These are phyloP conservation scores for Motacilla alba DNA, from an alignment of 2,113 vertebrate species.

Conservation along the genomic window DNA sequence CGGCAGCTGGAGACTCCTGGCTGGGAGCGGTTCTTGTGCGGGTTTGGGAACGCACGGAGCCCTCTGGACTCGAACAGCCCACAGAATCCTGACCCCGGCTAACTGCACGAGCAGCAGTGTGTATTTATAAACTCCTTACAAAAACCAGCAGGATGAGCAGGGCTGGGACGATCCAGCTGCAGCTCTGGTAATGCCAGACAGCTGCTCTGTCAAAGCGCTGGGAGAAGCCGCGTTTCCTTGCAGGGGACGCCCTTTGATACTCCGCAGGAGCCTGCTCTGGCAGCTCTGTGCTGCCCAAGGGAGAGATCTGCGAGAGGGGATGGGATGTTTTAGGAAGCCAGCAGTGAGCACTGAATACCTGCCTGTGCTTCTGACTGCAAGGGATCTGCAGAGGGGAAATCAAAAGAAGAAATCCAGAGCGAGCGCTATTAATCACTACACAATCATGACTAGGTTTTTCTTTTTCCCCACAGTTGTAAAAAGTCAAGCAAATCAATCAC, in stretches of 20 bases:
- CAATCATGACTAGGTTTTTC: not conserved
- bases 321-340: not conserved
- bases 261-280: not conserved
- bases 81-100: not conserved
- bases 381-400: not conserved
- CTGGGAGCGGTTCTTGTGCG: not conserved
- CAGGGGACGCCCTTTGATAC: slow-evolving; percentile 36
- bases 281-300: not conserved
- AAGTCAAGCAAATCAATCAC: not conserved
- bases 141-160: not conserved
- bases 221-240: not conserved
- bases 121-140: not conserved
- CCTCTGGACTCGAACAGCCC: not conserved
- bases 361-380: not conserved
- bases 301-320: not conserved
- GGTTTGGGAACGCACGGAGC: not conserved
- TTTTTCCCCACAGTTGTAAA: not conserved
- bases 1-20: not conserved
- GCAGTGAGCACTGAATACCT: not conserved
- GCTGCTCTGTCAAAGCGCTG: not conserved
- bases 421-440: not conserved
- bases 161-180: not conserved
- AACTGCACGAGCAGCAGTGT: not conserved
- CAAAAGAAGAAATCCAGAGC: not conserved
- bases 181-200: slow-evolving; percentile 11